Percentiles rank a stretch among this genome's conserved stretches.
phyloP scores from a whole-genome alignment of 2,113 vertebrate species.

The Larimichthys polyactis region DNA sequence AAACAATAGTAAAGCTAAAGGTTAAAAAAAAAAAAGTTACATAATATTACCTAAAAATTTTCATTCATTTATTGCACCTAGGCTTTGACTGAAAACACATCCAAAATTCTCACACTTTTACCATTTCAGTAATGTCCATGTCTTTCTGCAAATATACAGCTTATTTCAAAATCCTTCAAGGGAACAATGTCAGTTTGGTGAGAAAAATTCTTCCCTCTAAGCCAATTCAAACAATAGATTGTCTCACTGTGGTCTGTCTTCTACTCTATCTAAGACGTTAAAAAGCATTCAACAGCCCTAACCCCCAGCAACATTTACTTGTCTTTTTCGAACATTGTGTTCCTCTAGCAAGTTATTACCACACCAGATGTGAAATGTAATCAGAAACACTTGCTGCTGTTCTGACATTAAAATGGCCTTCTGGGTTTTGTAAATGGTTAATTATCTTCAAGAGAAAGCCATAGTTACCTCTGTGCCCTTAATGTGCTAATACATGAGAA shows the following conservation, averaged over 20 bases:
- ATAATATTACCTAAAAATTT: not conserved
- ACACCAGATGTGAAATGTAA: not conserved
- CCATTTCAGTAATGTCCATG: not conserved
- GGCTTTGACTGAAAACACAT: not conserved
- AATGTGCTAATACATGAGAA: not conserved
- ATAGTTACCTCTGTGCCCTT: not conserved
- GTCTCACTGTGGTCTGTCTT: not conserved
- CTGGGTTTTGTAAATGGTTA: not conserved
- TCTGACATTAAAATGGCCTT: not conserved
- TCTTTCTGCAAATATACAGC: not conserved
- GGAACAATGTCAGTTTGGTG: not conserved
- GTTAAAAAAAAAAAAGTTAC: no score
- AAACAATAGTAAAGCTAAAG: no score
- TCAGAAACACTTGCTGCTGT: not conserved
- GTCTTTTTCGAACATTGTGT: not conserved
- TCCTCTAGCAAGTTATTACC: not conserved
- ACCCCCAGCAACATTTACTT: not conserved
- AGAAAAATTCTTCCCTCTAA: not conserved
- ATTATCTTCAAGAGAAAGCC: not conserved
- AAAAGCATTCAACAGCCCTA: not conserved
- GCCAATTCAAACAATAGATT: not conserved
- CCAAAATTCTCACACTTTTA: not conserved
- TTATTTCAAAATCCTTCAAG: not conserved
- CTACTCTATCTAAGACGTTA: not conserved
- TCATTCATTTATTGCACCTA: not conserved